Evolutionary conservation across 2,113 vertebrate genomes (phyloP).

Genomic region (Centropus unirufus): DNA sequence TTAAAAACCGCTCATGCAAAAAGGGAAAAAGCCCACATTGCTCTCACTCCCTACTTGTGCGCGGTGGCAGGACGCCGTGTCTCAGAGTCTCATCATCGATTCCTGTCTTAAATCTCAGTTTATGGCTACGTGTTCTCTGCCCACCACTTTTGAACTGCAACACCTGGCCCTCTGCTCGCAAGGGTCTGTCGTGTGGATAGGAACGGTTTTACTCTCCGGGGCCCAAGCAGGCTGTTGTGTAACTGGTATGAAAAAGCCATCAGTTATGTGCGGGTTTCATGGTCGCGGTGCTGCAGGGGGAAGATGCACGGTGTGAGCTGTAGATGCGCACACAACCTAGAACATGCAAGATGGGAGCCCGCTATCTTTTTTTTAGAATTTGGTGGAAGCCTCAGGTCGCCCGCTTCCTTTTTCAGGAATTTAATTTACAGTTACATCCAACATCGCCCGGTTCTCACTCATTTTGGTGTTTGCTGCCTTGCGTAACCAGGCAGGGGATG

Average conservation of each 20-base stretch:
- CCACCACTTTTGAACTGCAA: neutral
- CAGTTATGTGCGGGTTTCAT: fast-evolving
- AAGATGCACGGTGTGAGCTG: fast-evolving
- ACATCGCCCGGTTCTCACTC: neutral
- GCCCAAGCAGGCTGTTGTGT: neutral
- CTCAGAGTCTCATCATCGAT: fast-evolving
- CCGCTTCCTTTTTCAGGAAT: neutral
- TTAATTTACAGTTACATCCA: neutral
- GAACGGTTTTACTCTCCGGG: fast-evolving
- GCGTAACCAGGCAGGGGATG: neutral
- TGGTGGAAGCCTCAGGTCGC: neutral
- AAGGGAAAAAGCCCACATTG: neutral
- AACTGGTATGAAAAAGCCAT: too few species aligned
- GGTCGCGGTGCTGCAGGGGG: neutral
- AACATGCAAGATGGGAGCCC: neutral
- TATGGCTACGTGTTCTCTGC: neutral
- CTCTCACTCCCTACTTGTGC: neutral
- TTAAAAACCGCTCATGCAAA: slow-evolving; percentile 30
- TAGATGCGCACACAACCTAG: neutral
- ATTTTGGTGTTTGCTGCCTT: neutral
- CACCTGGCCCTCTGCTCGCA: neutral
- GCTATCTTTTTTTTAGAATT: neutral
- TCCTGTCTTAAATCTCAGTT: neutral
- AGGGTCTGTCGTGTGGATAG: neutral
- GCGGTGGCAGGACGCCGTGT: fast-evolving